Percentiles rank a stretch among this genome's conserved stretches.
Conservation (phyloP, 1,140 invertebrate species). For the Tetraneura akinire region DNA sequence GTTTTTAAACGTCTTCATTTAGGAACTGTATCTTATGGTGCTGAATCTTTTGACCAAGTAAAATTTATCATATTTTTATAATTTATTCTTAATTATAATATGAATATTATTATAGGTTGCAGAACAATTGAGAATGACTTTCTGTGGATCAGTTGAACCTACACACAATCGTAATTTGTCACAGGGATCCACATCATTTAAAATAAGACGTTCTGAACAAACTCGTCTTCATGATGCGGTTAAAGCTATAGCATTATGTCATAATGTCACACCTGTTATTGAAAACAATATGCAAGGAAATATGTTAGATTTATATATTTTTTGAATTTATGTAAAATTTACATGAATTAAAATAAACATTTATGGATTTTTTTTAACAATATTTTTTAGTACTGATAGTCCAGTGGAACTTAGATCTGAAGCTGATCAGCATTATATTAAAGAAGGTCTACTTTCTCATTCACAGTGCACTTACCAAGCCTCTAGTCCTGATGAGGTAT, state of each 20-base stretch:
- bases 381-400: conserved; percentile 42
- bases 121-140: conserved; percentile 48
- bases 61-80: conserved; percentile 53
- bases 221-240: conserved; percentile 88
- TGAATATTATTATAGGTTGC: conserved; percentile 38
- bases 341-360: not conserved
- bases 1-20: conserved; percentile 93
- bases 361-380: too few species aligned
- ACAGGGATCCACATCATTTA: conserved; percentile 56
- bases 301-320: conserved; percentile 19
- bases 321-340: not conserved
- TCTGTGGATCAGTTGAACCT: conserved; percentile 44
- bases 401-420: conserved; percentile 69
- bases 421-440: conserved; percentile 66
- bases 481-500: conserved; percentile 96
- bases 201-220: conserved; percentile 70
- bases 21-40: conserved; percentile 83
- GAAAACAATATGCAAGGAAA: conserved; percentile 62
- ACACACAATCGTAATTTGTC: conserved; percentile 40
- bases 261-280: conserved; percentile 98
- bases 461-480: conserved; percentile 70
- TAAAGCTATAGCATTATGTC: conserved; percentile 92
- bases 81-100: conserved; percentile 52
- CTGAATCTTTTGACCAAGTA: conserved; percentile 87
- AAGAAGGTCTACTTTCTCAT: conserved; percentile 56